A percentile compares a stretch with the other conserved stretches of the same genome.
Conservation (phyloP, 2,797 vertebrate genomes). For the Lacerta bilineata region DNA sequence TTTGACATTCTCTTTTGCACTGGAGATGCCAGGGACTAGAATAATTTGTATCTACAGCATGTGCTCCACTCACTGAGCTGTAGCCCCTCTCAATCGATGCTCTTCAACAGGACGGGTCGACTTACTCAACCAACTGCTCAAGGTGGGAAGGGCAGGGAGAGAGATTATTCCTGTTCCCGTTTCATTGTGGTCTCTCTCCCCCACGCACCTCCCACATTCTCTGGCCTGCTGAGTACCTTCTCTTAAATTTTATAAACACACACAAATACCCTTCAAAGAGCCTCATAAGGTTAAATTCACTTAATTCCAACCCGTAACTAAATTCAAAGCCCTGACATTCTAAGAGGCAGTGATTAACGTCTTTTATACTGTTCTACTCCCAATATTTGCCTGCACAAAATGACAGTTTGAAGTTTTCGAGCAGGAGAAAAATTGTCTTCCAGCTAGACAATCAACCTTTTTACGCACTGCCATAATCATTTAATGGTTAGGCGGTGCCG, state of each 20-base stretch:
- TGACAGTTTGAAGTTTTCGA: constrained; percentile 50
- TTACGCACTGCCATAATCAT: constrained; percentile 50
- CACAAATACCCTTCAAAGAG: constrained; percentile 19
- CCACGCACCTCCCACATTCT: background rate
- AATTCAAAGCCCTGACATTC: constrained; percentile 48
- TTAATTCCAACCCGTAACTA: constrained; percentile 30
- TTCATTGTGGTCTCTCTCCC: background rate
- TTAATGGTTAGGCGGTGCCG: constrained; percentile 27
- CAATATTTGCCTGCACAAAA: constrained; percentile 47
- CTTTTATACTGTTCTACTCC: constrained; percentile 48
- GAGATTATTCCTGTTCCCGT: background rate
- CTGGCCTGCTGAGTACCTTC: background rate
- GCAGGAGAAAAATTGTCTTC: constrained; percentile 32
- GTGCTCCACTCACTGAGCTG: too few species aligned
- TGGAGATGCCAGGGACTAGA: too few species aligned
- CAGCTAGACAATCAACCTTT: constrained; percentile 47
- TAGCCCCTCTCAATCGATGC: too few species aligned
- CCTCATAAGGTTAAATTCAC: constrained; percentile 49
- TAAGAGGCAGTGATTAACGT: constrained; percentile 32
- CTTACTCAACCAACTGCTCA: too few species aligned
- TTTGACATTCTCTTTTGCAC: too few species aligned
- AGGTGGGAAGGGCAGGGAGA: background rate
- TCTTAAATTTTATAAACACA: background rate
- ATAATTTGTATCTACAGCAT: too few species aligned
- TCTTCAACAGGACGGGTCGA: too few species aligned